Conservation (phyloP, 2,888 invertebrate genomes). For the Amiota mariae region DNA sequence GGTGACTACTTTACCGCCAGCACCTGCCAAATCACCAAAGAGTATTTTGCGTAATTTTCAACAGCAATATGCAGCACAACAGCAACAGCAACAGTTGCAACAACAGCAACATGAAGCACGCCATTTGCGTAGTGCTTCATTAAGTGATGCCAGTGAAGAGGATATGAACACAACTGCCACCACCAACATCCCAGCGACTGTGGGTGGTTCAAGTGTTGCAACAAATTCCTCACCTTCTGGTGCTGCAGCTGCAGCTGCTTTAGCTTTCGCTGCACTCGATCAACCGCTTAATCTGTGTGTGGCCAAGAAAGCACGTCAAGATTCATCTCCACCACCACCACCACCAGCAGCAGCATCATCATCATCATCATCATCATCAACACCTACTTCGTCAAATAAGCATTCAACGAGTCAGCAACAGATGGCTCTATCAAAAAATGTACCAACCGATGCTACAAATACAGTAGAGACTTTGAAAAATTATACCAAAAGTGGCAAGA, state of each 20-base stretch:
- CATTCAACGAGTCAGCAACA: slow-evolving; percentile 42
- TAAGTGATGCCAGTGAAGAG: slow-evolving; percentile 74
- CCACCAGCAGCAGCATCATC: slow-evolving; percentile 35
- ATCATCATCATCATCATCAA: slow-evolving; percentile 47
- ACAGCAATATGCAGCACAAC: slow-evolving; percentile 65
- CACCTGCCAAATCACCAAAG: slow-evolving; percentile 70
- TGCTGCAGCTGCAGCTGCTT: slow-evolving; percentile 5
- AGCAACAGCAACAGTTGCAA: slow-evolving; percentile 60
- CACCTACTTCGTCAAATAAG: slow-evolving; percentile 1
- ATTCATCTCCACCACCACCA: slow-evolving; percentile 22
- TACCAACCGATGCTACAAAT: slow-evolving; percentile 48
- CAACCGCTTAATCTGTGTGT: slow-evolving; percentile 78
- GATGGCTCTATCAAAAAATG: slow-evolving; percentile 57
- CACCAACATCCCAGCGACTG: not conserved
- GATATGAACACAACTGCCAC: slow-evolving; percentile 54
- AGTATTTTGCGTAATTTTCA: slow-evolving; percentile 70
- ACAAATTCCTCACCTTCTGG: not conserved
- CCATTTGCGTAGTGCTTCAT: slow-evolving; percentile 63
- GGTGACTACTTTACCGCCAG: slow-evolving; percentile 43
- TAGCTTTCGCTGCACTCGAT: slow-evolving; percentile 66
- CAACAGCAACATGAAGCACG: slow-evolving; percentile 61
- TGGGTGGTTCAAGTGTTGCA: not conserved
- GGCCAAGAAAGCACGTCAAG: slow-evolving; percentile 73
- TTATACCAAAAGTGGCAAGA: slow-evolving; percentile 48
- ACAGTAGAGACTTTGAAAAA: slow-evolving; percentile 53